phyloP scores from a whole-genome alignment of 2,797 vertebrate genomes.

The Enteromius mattozi region DNA sequence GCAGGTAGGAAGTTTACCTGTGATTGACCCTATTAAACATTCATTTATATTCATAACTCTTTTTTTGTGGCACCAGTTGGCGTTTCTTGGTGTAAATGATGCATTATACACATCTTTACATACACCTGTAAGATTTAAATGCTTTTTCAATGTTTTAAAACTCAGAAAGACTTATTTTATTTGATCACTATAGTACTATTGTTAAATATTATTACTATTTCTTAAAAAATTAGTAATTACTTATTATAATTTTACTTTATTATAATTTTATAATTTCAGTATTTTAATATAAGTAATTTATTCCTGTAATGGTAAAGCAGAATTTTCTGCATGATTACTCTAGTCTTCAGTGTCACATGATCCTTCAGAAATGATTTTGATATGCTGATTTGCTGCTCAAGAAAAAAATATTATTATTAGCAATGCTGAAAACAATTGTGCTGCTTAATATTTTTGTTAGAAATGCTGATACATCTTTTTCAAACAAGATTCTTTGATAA shows the following conservation, averaged over 20 bases:
- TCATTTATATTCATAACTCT: not conserved
- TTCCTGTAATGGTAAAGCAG: not conserved
- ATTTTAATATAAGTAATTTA: not conserved
- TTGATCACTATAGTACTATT: not conserved
- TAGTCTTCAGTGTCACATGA: not conserved
- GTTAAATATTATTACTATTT: not conserved
- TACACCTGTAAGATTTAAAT: not conserved
- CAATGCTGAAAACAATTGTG: not conserved
- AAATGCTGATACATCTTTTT: not conserved
- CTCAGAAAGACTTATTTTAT: not conserved
- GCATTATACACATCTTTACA: not conserved
- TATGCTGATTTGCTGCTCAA: not conserved
- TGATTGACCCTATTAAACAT: conserved; percentile 10
- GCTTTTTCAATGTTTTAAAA: not conserved
- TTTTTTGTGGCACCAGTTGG: not conserved
- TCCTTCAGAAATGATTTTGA: not conserved
- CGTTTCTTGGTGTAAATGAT: not conserved
- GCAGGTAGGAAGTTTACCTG: not conserved
- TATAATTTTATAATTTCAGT: too few species aligned
- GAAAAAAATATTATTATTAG: not conserved
- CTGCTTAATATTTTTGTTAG: not conserved
- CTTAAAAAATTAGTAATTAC: not conserved
- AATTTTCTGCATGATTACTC: not conserved
- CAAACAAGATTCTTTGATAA: not conserved
- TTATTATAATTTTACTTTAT: too few species aligned